Evolutionary conservation across 1,140 invertebrate genomes (phyloP), one percentile per base, ranked within the genome.

Genomic region (Parapsyche elsis): DNA sequence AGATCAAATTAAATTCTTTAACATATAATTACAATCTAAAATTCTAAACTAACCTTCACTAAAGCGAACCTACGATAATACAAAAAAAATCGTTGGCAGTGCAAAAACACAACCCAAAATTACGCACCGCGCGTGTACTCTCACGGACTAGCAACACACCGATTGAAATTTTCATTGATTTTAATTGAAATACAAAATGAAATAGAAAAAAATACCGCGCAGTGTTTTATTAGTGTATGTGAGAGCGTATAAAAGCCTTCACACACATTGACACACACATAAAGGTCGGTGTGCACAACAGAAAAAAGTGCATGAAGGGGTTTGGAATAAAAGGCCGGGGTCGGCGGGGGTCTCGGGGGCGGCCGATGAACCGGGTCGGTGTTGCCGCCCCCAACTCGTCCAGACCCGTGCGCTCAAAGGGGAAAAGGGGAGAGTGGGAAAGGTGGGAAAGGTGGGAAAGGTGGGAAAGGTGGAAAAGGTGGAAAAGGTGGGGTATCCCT

Each of bases 281-380:
- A 73, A 16, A 21, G 14, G 12, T 21, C 21, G 26, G 53, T 7
- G 14, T 21, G 30, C 73, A 46, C 23, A 75, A 23, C 38, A 59
- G 16, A 79, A 61, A 79, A 79, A 79, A 73, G 78, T 79, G 78
- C 70, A 73, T 61, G 78, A 73, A 79, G 67, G 71, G 78, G 70
- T 79, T 79, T 59, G 70, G 71, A 79, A 73, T 79, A 53, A 79
- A 79, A 79, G 78, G 70, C 67, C 23, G 57, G 49, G 75, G 75
- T 78, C 76, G 76, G 30, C 45, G 78, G 67, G 78, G 70, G 78
- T 70, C 78, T 78, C 76, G 76, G 30, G 19, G 78, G 67, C 67
- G 70, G 78, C 78, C 78, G 78, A 79, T 79, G 78, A 79, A 79
- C 78, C 78, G 75, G 75, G n/a, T 77, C 57, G 26, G 21, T 26